Base-by-base conservation (phyloP, 2,888 invertebrate species). In the Ptilodon capucinus region DNA sequence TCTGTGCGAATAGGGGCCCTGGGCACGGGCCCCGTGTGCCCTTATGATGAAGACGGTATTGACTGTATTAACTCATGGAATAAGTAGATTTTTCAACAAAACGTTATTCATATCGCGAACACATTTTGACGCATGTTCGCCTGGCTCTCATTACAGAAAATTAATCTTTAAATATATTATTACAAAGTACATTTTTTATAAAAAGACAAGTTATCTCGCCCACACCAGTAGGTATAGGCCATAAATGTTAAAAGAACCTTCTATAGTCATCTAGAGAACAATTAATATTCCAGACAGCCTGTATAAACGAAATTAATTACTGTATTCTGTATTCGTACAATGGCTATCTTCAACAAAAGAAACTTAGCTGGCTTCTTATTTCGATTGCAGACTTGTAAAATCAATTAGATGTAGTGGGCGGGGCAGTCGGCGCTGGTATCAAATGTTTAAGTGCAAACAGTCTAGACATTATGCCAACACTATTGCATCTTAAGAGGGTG, bases 321-420 rank as follows among this genome's bases (percentile, higher is more conserved):
- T 35, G 19, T 44, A 49, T 18, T 39, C 41, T 41, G 40, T n/a
- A n/a, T 42, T 39, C 30, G 18, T 30, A 30, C 44, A 45, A 44
- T 43, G 50, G 44, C 40, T 19, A 40, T 39, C 44, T 17, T 18
- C 17, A 52, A 54, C 47, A 45, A 52, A 50, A 50, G 42, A 21
- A 38, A 49, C 43, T 64, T 57, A 40, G 39, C 19, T 6, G 64
- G 64, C 54, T 64, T 64, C 64, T 64, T 57, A 64, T 57, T 57
- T 48, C 39, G 64, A 57, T 45, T 5, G 62, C 54, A 55, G 60
- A 57, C 60, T 64, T 64, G 60, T 52, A 64, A 62, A 64, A 57
- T 62, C 64, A 62, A 62, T 64, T 62, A 57, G 41, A 55, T 4
- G 5, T 18, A 7, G 46, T 35, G 21, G 36, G 63, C 54, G 40